phyloP scores from a whole-genome alignment of 37 sponge, comb jelly and placozoan genomes.

The Chondrosia reniformis region DNA sequence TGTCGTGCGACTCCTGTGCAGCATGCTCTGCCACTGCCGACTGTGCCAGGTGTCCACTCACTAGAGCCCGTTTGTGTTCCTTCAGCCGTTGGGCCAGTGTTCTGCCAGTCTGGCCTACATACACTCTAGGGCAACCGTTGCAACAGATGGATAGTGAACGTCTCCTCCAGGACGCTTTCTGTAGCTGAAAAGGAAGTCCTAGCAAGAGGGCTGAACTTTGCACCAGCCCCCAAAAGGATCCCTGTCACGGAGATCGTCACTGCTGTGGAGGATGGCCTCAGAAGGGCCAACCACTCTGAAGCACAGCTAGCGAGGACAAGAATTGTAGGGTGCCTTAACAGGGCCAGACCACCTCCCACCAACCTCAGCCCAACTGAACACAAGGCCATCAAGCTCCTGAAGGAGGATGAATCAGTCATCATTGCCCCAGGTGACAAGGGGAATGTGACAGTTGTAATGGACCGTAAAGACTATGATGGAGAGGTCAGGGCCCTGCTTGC shows the following conservation, averaged over 20 bases:
- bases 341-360: conserved; percentile 5
- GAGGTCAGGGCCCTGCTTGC: not conserved
- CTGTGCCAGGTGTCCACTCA: too few species aligned
- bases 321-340: not conserved
- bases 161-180: not conserved
- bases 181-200: not conserved
- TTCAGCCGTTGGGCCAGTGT: too few species aligned
- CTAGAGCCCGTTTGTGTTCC: too few species aligned
- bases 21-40: too few species aligned
- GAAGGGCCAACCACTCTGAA: not conserved
- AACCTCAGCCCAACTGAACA: not conserved
- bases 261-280: not conserved
- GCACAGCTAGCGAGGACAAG: not conserved
- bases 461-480: not conserved
- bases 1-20: too few species aligned
- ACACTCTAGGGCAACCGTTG: too few species aligned
- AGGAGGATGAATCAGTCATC: not conserved
- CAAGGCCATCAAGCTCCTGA: not conserved
- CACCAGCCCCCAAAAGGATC: not conserved
- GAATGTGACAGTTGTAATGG: conserved; percentile 1
- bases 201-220: not conserved
- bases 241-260: not conserved
- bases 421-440: conserved; percentile 17
- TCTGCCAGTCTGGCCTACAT: too few species aligned
- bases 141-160: not conserved